phyloP scores from a whole-genome alignment of 2,888 invertebrate species.

The Eupithecia subfuscata region DNA sequence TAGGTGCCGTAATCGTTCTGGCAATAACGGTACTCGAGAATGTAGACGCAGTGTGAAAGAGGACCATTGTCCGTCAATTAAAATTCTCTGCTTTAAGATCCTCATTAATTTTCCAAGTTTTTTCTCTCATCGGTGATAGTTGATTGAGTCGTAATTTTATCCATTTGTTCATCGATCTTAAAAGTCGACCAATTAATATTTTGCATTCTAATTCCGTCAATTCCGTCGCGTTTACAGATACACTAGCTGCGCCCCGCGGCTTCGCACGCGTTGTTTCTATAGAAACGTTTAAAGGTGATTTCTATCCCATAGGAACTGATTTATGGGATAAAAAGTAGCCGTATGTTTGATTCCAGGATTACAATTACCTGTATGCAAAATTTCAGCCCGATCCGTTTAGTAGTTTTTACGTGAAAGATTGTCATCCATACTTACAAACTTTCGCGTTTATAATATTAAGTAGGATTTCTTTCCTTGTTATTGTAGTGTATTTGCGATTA shows the following conservation, averaged over 20 bases:
- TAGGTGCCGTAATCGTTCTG: constrained; percentile 61
- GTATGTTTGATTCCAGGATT: too few relatives aligned
- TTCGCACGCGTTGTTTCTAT: too few relatives aligned
- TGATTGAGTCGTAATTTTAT: constrained; percentile 30
- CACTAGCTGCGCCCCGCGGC: too few relatives aligned
- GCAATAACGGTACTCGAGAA: constrained; percentile 61
- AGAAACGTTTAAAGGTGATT: too few relatives aligned
- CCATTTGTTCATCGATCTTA: constrained; percentile 10
- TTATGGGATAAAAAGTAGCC: too few relatives aligned
- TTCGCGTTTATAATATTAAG: too few relatives aligned
- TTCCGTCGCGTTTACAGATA: background rate
- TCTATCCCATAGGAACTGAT: too few relatives aligned
- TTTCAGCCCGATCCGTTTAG: too few relatives aligned
- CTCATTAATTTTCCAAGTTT: constrained; percentile 40
- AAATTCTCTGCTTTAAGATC: constrained; percentile 51
- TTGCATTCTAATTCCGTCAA: constrained; percentile 18
- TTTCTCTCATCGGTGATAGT: constrained; percentile 17
- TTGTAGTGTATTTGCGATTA: background rate
- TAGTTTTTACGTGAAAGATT: too few relatives aligned
- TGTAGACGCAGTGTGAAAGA: constrained; percentile 52
- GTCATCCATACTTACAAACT: too few relatives aligned
- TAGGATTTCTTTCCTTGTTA: constrained; percentile 16
- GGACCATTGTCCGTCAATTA: constrained; percentile 53
- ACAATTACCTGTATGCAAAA: too few relatives aligned
- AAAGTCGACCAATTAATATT: constrained; percentile 9